Base-by-base conservation (phyloP, 1,140 invertebrate species). In the Euura saliciscinereae region DNA sequence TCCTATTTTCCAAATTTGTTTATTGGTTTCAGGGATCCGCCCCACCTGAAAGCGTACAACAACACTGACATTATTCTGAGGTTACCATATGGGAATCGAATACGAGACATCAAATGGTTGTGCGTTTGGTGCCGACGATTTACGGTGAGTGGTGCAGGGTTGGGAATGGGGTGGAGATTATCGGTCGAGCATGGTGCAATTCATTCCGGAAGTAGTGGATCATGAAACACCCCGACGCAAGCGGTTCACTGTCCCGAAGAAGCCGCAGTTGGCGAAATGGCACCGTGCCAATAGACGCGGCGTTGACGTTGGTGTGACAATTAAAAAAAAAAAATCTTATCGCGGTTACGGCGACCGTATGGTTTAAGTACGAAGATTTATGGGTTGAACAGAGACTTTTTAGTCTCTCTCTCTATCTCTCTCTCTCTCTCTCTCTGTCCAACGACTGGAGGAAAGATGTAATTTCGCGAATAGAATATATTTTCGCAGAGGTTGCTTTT, bases 41-140 rank as follows among this genome's bases (percentile, higher is more conserved):
- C 93, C 59, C 90, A 93, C 44, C 85, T 98, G 77, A 89, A 89
- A 73, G 90, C 90, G 68, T 94, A 94, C 88, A 91, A 92, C 80
- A 92, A 94, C 80, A 90, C 92, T 69, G 93, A 97, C 87, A 90
- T 98, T 78, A 91, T 97, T 74, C 90, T 98, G 72, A 90, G 92
- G 82, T 89, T 98, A 79, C 96, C 96, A 68, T 89, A 91, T 71
- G 95, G 94, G 68, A 93, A 94, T 83, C 92, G 93, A 83, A 90
- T 97, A 81, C 90, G 92, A 78, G 95, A 97, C 86, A 95, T 97
- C 85, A 92, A 92, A 84, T 97, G 94, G 94, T 90, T 97, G 71
- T 94, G 94, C 70, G 94, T 98, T 42, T 98, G 96, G 96, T 97
- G 94, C 86, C 88, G 93, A 77, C 90, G 95, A 82, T 97, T 97